Evolutionary conservation across 1,140 invertebrate genomes (phyloP).

Genomic region (Drosophila littoralis): DNA sequence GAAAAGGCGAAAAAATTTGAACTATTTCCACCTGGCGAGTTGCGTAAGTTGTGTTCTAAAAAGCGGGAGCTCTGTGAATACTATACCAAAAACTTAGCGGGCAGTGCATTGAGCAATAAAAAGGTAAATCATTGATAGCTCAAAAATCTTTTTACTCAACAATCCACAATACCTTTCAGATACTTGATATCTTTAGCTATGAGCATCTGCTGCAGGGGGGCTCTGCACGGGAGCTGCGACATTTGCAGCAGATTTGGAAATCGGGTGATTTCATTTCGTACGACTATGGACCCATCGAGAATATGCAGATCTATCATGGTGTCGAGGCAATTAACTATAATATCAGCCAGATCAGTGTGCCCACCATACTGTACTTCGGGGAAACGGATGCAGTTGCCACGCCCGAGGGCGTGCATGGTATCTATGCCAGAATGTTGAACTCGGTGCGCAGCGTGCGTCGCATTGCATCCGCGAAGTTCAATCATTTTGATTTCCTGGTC

Average conservation of each 20-base stretch:
- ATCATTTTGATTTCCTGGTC: conserved; percentile 88
- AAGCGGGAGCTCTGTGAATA: conserved; percentile 59
- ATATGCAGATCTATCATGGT: conserved; percentile 84
- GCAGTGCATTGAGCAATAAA: conserved; percentile 61
- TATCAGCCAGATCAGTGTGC: conserved; percentile 86
- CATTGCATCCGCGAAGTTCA: conserved; percentile 85
- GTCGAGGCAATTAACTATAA: conserved; percentile 86
- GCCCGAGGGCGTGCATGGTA: conserved; percentile 86
- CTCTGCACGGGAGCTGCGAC: conserved; percentile 61
- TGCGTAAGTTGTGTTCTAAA: conserved; percentile 49
- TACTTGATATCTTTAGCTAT: conserved; percentile 68
- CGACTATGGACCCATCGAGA: conserved; percentile 78
- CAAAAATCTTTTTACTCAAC: not conserved
- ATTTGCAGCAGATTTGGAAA: conserved; percentile 77
- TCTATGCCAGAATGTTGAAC: conserved; percentile 84
- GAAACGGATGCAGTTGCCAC: conserved; percentile 89
- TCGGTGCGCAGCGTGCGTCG: conserved; percentile 83
- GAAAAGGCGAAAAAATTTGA: conserved; percentile 56
- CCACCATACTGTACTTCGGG: conserved; percentile 89
- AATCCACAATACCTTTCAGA: conserved; percentile 7
- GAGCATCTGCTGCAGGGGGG: conserved; percentile 72
- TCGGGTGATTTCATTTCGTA: conserved; percentile 78
- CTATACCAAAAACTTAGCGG: conserved; percentile 59
- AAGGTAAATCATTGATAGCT: conserved; percentile 33
- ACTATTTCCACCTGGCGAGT: conserved; percentile 56